Conservation (phyloP, 2,113 vertebrate species). For the Cyanoderma ruficeps region DNA sequence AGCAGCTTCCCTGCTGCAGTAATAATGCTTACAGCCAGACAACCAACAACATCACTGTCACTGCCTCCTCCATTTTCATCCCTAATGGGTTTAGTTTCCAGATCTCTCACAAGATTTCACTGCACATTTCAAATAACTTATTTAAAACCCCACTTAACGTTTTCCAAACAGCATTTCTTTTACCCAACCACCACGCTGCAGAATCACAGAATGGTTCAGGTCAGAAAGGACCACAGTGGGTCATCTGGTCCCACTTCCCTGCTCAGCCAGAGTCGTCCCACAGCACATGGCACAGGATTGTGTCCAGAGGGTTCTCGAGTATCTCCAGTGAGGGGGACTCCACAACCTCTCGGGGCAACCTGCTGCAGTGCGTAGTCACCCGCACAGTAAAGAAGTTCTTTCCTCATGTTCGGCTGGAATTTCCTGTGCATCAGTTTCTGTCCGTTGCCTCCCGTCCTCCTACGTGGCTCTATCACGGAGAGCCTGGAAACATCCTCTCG, state of each 20-base stretch:
- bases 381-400: not conserved
- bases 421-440: not conserved
- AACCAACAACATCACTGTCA: accelerated
- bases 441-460: accelerated
- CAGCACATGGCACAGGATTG: not conserved
- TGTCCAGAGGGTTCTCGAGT: accelerated
- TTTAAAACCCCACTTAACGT: not conserved
- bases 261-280: accelerated
- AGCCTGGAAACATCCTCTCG: not conserved
- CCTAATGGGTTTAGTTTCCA: not conserved
- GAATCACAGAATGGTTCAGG: too few species aligned
- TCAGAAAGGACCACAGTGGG: accelerated
- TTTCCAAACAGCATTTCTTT: accelerated
- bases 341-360: accelerated
- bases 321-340: not conserved
- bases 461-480: not conserved
- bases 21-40: not conserved
- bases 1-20: too few species aligned
- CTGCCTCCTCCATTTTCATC: too few species aligned
- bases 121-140: not conserved
- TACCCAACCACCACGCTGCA: accelerated
- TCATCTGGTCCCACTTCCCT: accelerated
- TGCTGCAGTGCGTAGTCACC: accelerated
- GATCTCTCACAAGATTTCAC: not conserved
- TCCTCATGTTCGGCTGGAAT: not conserved